Percentiles rank a stretch among this genome's conserved stretches.
These are phyloP conservation scores for Barbus barbus DNA, from an alignment of 2,113 vertebrate species.

Conservation along the genomic window DNA sequence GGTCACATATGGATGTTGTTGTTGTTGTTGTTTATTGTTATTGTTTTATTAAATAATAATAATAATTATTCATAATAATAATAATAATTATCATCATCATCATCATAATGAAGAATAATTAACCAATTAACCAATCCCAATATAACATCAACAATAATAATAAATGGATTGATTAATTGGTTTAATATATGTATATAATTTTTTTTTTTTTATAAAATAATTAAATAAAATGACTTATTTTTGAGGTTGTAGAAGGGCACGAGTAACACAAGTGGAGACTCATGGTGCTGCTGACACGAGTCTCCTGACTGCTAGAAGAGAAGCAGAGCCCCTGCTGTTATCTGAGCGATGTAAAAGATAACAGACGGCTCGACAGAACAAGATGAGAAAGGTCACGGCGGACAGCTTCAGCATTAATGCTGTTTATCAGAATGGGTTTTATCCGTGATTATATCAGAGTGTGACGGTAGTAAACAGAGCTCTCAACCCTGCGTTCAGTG, in stretches of 20 bases:
- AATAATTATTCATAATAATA: background rate
- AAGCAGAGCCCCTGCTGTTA: background rate
- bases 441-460: background rate
- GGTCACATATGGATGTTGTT: too few species aligned
- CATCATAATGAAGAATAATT: too few species aligned
- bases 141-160: background rate
- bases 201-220: too few species aligned
- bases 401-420: background rate
- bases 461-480: background rate
- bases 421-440: background rate
- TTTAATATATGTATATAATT: too few species aligned
- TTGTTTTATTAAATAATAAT: background rate
- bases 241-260: background rate
- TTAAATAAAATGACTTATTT: too few species aligned
- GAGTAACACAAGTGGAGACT: background rate
- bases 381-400: conserved; percentile 5
- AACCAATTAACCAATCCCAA: background rate
- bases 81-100: too few species aligned
- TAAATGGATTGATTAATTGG: background rate
- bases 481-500: background rate
- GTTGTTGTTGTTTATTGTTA: too few species aligned
- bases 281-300: background rate
- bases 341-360: conserved; percentile 27
- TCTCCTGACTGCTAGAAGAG: background rate
- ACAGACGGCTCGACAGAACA: background rate